Evolutionary conservation across 2,113 vertebrate species (phyloP), one percentile per base, ranked within the genome.

Genomic region (Lucifuga dentata): DNA sequence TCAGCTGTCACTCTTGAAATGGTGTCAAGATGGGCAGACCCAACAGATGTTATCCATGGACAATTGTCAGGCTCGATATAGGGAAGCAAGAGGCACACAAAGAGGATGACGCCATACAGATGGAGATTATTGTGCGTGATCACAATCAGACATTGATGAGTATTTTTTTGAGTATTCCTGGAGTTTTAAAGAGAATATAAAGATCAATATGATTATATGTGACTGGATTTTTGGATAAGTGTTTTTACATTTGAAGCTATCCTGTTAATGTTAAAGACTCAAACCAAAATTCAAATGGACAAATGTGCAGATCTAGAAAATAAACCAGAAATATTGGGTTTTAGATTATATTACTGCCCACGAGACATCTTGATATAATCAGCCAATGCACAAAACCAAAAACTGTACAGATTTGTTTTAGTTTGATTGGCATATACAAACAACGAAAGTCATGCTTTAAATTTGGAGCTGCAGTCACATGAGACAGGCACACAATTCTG

Each of bases 1-100:
- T 83, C 87, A 92, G 91, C 88, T 90, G 91, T 86, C 81, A 44
- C 69, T 56, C 72, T 71, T 46, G 29, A 83, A 84, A 79, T 72
- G 57, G 74, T 82, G 73, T 90, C 73, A 86, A 68, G 60, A 75
- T 39, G 62, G 73, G 45, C 39, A 69, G 68, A 80, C 68, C 69
- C 57, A 66, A 58, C 77, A 78, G 61, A 85, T 58, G 61, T 44
- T 69, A 57, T 41, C 56, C 46, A 5, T 45, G 49, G 44, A 5
- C 60, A 17, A 60, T 2, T 11, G 45, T 48, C 20, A 66, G 51
- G 43, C 26, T 51, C 20, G 73, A 41, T 13, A 60, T 16, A 16
- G 23, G 11, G 29, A 39, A 63, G 33, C 15, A 15, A 35, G 56
- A 32, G 23, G 48, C 5, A 53, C 12, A 24, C 7, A 9, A 43